Evolutionary conservation across 1,140 invertebrate species (phyloP), one percentile per base, ranked within the genome.

Genomic region (Sitophilus oryzae): DNA sequence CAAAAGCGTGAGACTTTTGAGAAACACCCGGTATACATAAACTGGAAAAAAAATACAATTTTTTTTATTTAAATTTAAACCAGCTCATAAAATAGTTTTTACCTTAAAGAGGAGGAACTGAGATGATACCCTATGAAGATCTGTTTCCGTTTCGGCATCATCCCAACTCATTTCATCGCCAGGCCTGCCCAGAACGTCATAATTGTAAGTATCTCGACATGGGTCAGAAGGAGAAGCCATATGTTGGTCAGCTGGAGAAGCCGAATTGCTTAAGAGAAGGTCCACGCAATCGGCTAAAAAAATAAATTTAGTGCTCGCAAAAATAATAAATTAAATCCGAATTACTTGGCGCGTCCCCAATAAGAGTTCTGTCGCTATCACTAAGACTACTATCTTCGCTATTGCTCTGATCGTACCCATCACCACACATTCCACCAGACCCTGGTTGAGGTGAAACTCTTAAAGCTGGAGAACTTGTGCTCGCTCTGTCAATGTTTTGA

Each of bases 311-410:
- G 18, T 15, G 8, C 8, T 25, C 25, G 14, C n/a, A 6, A 6
- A 42, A 42, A 42, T 6, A 42, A 8, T 20, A 42, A 42, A 42
- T 4, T 2, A 4, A 11, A 18, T 15, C 8, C 18, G 14, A 20
- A 23, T 50, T 75, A 62, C 81, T 77, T 18, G 77, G 78, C 25
- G 76, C 73, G 56, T 82, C 81, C 22, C 82, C 83, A 16, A 84
- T 79, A 16, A 85, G 68, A 1, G 83, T 85, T 57, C 81, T 76
- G 69, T 89, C 86, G 57, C 85, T 85, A 62, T 88, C 85, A 53
- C 85, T 88, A 14, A 88, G 73, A 65, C 84, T 87, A 62, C 84
- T 86, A 66, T 89, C 86, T 66, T 89, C 86, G 65, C 82, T 86
- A 61, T 84, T 84, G 69, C 84, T 88, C 60, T 84, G 82, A 62